These are phyloP conservation scores for Chelonus insularis DNA, from an alignment of 1,140 invertebrate genomes.

Conservation along the genomic window DNA sequence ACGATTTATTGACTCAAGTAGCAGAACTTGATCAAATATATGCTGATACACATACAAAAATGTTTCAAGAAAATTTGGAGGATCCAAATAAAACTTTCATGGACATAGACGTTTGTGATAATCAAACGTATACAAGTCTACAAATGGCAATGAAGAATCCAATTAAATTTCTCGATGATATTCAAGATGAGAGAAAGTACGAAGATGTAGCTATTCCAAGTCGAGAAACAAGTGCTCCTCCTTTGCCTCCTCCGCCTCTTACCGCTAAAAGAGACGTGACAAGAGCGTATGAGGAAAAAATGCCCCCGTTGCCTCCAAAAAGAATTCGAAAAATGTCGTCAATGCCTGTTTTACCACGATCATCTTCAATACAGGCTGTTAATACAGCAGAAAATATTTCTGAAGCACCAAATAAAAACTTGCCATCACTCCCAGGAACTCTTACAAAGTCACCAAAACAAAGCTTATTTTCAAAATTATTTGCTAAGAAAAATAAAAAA, in stretches of 20 bases:
- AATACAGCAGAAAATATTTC: conserved; percentile 18
- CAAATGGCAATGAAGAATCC: conserved; percentile 87
- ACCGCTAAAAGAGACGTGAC: conserved; percentile 57
- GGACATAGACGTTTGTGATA: conserved; percentile 70
- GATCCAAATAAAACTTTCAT: conserved; percentile 41
- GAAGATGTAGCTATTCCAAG: conserved; percentile 58
- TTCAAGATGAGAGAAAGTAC: conserved; percentile 59
- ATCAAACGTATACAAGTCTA: conserved; percentile 78
- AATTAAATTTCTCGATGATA: conserved; percentile 61
- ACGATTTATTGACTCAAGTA: conserved; percentile 72
- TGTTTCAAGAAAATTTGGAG: conserved; percentile 34
- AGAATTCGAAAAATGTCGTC: conserved; percentile 68
- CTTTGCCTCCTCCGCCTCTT: conserved; percentile 41
- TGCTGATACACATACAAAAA: conserved; percentile 66
- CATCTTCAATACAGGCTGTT: conserved; percentile 54
- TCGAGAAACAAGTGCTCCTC: background rate
- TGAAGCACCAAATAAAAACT: conserved; percentile 49
- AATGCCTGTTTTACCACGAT: conserved; percentile 50
- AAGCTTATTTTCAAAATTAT: conserved; percentile 70
- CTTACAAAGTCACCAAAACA: conserved; percentile 64
- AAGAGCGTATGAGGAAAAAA: conserved; percentile 61
- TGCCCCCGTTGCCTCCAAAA: conserved; percentile 79
- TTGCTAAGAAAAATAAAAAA: conserved; percentile 59
- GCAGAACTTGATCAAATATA: conserved; percentile 78
- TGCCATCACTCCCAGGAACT: conserved; percentile 54